phyloP scores from a whole-genome alignment of 2,113 vertebrate genomes.

The Hippocampus barbouri region DNA sequence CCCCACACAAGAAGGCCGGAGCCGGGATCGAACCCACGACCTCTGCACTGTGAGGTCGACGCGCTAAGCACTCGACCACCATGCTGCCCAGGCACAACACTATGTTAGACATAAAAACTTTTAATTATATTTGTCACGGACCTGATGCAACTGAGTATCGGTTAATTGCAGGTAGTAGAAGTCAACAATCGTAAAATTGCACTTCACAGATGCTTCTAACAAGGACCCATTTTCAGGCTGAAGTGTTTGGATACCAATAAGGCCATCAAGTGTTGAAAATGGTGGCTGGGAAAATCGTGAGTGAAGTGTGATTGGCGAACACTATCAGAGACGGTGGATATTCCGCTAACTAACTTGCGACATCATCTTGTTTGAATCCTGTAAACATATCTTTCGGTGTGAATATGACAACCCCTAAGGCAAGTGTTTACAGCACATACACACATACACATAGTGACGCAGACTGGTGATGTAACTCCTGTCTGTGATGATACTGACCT shows the following conservation, averaged over 20 bases:
- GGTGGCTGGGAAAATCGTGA: neutral
- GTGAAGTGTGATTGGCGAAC: neutral
- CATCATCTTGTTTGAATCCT: neutral
- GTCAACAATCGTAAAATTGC: neutral
- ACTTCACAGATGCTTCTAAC: neutral
- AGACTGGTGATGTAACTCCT: neutral
- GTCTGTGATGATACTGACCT: slow-evolving; percentile 42
- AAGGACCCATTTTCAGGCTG: neutral
- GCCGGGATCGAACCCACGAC: no score
- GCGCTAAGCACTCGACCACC: no score
- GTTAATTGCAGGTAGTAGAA: neutral
- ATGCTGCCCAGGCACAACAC: no score
- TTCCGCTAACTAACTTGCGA: neutral
- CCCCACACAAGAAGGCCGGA: no score
- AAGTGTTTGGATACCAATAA: neutral
- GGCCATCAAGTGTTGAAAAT: neutral
- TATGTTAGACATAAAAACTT: neutral
- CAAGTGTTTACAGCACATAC: neutral
- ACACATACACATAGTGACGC: neutral
- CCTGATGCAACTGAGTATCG: neutral
- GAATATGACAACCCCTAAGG: slow-evolving; percentile 1
- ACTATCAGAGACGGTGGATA: neutral
- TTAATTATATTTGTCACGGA: neutral
- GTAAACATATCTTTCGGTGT: slow-evolving; percentile 3
- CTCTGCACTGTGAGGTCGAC: no score